Evolutionary conservation across 2,797 vertebrate species (phyloP).

Genomic region (Falco columbarius): DNA sequence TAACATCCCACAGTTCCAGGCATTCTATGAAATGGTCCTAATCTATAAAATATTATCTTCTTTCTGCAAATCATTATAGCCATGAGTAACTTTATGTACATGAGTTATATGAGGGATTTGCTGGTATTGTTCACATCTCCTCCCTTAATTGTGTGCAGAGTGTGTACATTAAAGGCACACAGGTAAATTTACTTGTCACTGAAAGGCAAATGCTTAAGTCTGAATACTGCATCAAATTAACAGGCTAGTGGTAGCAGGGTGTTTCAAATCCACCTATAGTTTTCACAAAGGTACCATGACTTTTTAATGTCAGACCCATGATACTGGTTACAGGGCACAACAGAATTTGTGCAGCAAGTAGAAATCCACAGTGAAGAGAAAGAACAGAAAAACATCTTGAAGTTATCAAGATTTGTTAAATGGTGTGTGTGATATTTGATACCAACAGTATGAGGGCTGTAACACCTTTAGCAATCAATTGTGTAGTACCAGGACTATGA

Average conservation of each 20-base stretch:
- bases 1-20: background rate
- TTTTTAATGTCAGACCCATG: background rate
- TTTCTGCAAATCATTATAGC: constrained; percentile 26
- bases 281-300: background rate
- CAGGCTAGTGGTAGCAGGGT: background rate
- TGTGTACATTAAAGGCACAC: background rate
- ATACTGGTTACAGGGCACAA: background rate
- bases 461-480: background rate
- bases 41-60: background rate
- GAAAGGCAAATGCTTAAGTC: background rate
- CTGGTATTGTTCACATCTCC: background rate
- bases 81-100: background rate
- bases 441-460: background rate
- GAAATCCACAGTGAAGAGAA: background rate
- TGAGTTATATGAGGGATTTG: background rate
- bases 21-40: background rate
- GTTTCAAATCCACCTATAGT: background rate
- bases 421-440: background rate
- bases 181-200: background rate
- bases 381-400: background rate
- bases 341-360: background rate
- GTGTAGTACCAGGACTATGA: background rate
- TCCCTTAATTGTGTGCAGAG: background rate
- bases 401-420: background rate
- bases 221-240: background rate